Conservation (phyloP, 2,113 vertebrate genomes). For the Hippocampus barbouri region DNA sequence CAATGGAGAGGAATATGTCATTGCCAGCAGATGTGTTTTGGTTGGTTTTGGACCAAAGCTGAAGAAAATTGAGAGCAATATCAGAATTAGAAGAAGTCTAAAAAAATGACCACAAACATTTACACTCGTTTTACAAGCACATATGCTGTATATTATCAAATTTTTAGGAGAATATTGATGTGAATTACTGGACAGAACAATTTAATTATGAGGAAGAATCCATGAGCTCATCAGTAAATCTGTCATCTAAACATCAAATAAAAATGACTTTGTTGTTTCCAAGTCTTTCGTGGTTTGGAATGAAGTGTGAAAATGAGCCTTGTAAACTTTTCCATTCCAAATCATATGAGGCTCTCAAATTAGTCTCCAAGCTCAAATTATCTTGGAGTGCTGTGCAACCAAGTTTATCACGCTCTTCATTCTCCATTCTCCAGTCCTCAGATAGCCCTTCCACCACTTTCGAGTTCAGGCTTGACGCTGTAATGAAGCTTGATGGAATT, state of each 20-base stretch:
- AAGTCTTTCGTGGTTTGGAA: neutral
- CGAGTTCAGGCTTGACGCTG: conserved; percentile 8
- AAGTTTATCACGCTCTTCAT: conserved; percentile 5
- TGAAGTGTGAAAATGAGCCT: neutral
- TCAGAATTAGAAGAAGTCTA: neutral
- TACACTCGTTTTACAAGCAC: neutral
- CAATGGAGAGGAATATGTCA: neutral
- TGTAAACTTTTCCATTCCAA: conserved; percentile 1
- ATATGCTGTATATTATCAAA: neutral
- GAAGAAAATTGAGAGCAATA: neutral
- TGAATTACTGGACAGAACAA: neutral
- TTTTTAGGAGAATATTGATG: neutral
- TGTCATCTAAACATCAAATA: neutral
- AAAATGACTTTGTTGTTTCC: neutral
- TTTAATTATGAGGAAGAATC: neutral
- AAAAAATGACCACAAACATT: neutral
- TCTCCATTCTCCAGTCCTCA: conserved; percentile 7
- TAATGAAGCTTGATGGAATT: conserved; percentile 52
- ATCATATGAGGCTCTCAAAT: neutral
- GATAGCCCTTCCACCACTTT: conserved; percentile 9
- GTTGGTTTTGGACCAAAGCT: neutral
- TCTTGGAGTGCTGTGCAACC: conserved; percentile 14
- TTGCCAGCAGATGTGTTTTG: neutral
- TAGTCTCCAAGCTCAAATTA: conserved; percentile 4
- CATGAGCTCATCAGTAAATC: neutral